Base-by-base conservation (phyloP, 2,113 vertebrate genomes). In the Sporophila hypoxantha region DNA sequence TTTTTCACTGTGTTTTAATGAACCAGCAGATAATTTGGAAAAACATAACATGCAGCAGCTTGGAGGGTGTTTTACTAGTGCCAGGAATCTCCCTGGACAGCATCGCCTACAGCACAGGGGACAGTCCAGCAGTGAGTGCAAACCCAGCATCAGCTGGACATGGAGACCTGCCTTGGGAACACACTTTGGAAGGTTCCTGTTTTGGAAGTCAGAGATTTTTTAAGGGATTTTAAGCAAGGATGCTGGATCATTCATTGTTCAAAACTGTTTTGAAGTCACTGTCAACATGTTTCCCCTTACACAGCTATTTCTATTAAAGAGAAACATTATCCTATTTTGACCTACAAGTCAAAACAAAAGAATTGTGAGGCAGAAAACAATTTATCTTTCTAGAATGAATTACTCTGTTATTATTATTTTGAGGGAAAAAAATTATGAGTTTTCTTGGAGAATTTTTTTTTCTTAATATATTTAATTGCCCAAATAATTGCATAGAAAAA, bases 1-100 rank as follows among this genome's bases (percentile, higher is more conserved):
- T 59, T 85, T 92, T 91, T 82, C 42, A 49, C 27, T 84, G 46
- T 60, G 16, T 87, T 91, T 90, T 76, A 93, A 76, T 76, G 71
- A 82, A 62, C 30, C 50, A 76, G 59, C 8, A 86, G 26, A 73
- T 41, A 42, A 62, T 59, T 82, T 90, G 27, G 36, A 47, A 62
- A 84, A 90, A 44, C 27, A 42, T 15, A 36, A 6, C 30, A 49
- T 68, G 59, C 32, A 61, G 57, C 55, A 81, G 14, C 32, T 77
- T 0, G 0, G 55, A 52, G 49, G 29, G 8, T 65, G 22, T 71
- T 92, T 67, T 6, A 32, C 6, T 49, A 56, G 25, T 60, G 56
- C 57, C 82, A 76, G 74, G 30, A 73, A 75, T 81, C 34, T 81
- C 55, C 53, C 69, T 76, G 55, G 49, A 62, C 47, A 81, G 17